Base-by-base conservation (phyloP, 2,888 invertebrate genomes). In the Sinelater perroti region DNA sequence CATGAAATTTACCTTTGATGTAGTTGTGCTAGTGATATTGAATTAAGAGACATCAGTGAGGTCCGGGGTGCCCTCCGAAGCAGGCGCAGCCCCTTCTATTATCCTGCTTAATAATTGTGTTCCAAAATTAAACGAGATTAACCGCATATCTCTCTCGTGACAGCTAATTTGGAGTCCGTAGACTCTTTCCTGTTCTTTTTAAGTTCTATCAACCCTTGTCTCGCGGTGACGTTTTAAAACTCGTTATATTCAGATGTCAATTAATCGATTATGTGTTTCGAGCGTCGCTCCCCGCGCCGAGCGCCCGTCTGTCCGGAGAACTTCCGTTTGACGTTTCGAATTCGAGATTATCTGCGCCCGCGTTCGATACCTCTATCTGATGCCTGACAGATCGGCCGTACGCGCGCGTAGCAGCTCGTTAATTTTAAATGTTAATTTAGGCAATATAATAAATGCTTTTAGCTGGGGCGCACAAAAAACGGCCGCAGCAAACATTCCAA, bases 171-270 rank as follows among this genome's bases (percentile, higher is more conserved):
- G 49, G 49, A 62, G 55, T 52, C 58, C 21, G 47, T 47, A 31
- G 21, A 28, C 40, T 54, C 46, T 51, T 44, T 56, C 36, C 46
- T 38, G 38, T 57, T 46, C 54, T 55, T 63, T 62, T 60, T 61
- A 16, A 49, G 24, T 58, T 60, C 58, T 54, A 52, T 61, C 63
- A 64, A 66, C 66, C 64, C 64, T 62, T 62, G 56, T 65, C 65
- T 65, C 57, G 13, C 21, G 53, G 54, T 65, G 65, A 61, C 64
- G 61, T 63, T 65, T 66, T 67, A 63, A 67, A 67, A 64, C 61
- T 69, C 67, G 66, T 67, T 66, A 69, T n/a, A n/a, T 67, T 67
- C 65, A 67, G 65, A 67, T 67, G 68, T 69, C 68, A 69, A 69
- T 69, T 69, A 69, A 68, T 66, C 65, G 66, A 69, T 66, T 63